These are phyloP conservation scores for Alviniconcha marisindica DNA, from an alignment of 1,140 invertebrate species.

Conservation along the genomic window DNA sequence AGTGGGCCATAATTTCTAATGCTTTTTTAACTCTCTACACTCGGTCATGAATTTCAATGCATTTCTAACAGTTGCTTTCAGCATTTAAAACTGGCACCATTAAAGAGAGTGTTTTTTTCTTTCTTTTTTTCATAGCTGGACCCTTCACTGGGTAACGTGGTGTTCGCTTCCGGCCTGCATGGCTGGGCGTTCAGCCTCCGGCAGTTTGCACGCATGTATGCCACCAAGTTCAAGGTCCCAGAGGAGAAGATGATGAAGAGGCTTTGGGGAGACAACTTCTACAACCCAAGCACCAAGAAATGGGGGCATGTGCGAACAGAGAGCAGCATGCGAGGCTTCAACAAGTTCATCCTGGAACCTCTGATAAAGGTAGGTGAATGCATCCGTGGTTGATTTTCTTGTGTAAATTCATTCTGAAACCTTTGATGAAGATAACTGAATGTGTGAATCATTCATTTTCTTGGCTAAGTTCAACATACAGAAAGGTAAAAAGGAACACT, in stretches of 20 bases:
- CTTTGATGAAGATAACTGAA: no score
- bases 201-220: constrained; percentile 98
- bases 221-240: constrained; percentile 92
- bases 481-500: no score
- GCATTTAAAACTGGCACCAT: no score
- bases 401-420: no score
- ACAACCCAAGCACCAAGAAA: constrained; percentile 90
- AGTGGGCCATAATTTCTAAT: no score
- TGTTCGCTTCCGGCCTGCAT: constrained; percentile 98
- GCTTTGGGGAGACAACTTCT: constrained; percentile 97
- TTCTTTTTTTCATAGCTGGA: constrained; percentile 84
- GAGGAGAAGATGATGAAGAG: constrained; percentile 92
- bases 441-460: no score
- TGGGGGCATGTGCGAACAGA: constrained; percentile 91
- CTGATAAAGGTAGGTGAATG: constrained; percentile 90
- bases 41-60: no score
- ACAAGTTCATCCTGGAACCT: constrained; percentile 98
- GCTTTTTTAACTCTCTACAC: no score
- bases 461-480: no score
- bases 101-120: no score
- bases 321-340: constrained; percentile 95
- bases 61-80: no score
- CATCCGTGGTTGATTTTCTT: not conserved
- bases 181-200: constrained; percentile 99
- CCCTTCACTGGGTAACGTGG: constrained; percentile 97